Conservation (phyloP, 2,888 invertebrate genomes). For the Ceratothoa steindachneri region DNA sequence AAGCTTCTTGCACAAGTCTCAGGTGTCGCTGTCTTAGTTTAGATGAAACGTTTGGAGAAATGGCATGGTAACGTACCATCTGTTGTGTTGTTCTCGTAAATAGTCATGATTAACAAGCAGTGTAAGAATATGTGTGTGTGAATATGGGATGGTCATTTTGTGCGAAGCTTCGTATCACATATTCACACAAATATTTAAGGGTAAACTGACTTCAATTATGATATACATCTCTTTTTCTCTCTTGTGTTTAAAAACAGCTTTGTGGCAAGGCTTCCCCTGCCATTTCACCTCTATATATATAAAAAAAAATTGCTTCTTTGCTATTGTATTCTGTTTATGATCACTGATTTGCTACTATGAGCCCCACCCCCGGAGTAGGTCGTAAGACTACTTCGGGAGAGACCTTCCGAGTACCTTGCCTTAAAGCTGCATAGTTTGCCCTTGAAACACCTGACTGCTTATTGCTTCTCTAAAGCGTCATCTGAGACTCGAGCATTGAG, state of each 20-base stretch:
- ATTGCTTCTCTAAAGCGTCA: neutral
- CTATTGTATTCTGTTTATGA: too few relatives aligned
- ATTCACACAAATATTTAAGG: slow-evolving; percentile 8
- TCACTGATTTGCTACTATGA: too few relatives aligned
- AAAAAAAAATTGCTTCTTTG: too few relatives aligned
- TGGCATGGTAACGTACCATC: too few relatives aligned
- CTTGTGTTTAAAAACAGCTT: slow-evolving; percentile 5
- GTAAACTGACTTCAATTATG: neutral
- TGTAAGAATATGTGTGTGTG: neutral
- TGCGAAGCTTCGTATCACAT: neutral
- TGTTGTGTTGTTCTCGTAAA: too few relatives aligned
- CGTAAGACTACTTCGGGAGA: too few relatives aligned
- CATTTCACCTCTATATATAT: too few relatives aligned
- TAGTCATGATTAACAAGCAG: too few relatives aligned
- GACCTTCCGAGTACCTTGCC: neutral
- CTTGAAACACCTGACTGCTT: neutral
- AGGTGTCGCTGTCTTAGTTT: neutral
- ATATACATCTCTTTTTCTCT: neutral
- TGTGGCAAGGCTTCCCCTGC: slow-evolving; percentile 5
- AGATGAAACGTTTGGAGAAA: too few relatives aligned
- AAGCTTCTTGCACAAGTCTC: neutral
- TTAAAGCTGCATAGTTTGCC: slow-evolving; percentile 7
- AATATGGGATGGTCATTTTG: neutral
- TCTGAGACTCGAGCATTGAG: neutral
- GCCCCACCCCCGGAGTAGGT: too few relatives aligned